Conservation (phyloP, 2,888 invertebrate genomes). For the Diogma glabrata region DNA sequence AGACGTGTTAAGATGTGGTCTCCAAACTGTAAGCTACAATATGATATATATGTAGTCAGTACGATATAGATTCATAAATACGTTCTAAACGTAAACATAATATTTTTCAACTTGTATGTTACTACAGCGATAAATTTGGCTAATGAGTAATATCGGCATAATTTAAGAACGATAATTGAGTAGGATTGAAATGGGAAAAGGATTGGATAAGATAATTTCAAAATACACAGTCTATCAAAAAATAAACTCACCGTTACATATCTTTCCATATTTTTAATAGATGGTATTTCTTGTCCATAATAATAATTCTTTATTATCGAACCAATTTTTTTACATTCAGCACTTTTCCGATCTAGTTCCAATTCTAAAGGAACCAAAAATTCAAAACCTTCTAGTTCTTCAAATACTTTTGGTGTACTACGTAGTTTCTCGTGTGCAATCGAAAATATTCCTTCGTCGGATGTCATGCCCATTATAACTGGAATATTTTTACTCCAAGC, state of each 20-base stretch:
- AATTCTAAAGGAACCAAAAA: conserved; percentile 30
- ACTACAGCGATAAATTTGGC: too few relatives aligned
- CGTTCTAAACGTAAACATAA: too few relatives aligned
- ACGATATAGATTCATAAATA: too few relatives aligned
- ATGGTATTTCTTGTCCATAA: conserved; percentile 34
- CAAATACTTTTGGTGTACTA: conserved; percentile 14
- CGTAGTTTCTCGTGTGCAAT: neutral
- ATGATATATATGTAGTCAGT: too few relatives aligned
- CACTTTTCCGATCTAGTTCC: conserved; percentile 25
- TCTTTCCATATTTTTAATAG: conserved; percentile 22
- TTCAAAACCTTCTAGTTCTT: conserved; percentile 26
- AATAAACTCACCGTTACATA: neutral
- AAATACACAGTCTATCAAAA: too few relatives aligned
- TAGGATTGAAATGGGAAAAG: too few relatives aligned
- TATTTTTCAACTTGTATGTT: too few relatives aligned
- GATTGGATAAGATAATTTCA: too few relatives aligned
- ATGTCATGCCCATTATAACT: conserved; percentile 32
- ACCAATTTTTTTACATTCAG: conserved; percentile 28
- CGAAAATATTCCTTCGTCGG: conserved; percentile 26
- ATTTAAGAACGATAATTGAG: too few relatives aligned
- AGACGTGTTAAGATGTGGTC: too few relatives aligned
- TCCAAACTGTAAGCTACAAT: too few relatives aligned
- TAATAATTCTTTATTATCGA: conserved; percentile 34
- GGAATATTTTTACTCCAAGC: conserved; percentile 34
- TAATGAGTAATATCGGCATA: too few relatives aligned